Evolutionary conservation across 2,888 invertebrate genomes (phyloP), one percentile per base, ranked within the genome.

Genomic region (Zygaena filipendulae): DNA sequence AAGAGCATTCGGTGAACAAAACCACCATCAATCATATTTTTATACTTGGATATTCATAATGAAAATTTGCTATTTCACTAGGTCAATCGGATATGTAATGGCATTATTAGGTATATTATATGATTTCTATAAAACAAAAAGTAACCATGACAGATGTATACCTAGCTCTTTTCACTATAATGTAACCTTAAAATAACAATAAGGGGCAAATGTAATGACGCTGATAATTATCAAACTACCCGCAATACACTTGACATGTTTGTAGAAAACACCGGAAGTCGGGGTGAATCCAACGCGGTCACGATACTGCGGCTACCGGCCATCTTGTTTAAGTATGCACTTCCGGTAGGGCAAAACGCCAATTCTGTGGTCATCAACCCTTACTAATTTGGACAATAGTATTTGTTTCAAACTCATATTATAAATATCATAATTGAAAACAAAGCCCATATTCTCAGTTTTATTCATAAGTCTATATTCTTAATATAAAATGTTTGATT

Each of bases 241-340:
- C 61, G 58, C 56, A 58, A 59, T 59, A 56, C 71, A 74, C 75
- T 74, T 69, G 74, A 72, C 69, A 66, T 67, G 66, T 63, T 64
- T 61, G 53, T 55, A 52, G 59, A 62, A 56, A 56, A 43, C 45
- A 41, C 69, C 72, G 72, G 74, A 77, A 72, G 62, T 48, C 60
- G 61, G 69, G 71, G 74, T 74, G 77, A 62, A 75, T 75, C 75
- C 71, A 54, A 42, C 33, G 48, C 36, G 62, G 72, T 68, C 70
- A 74, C 74, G 74, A 72, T 71, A 70, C 66, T 57, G 44, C 49
- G 60, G 38, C 59, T 51, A 44, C 46, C 63, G 44, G 71, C 75
- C 72, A 75, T 75, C 68, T 75, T 77, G 72, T 61, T 59, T 66
- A 69, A 74, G 67, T 64, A 69, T 56, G 47, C 53, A 64, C 66